Conservation (phyloP, 2,797 vertebrate species). For the Chelonia mydas region DNA sequence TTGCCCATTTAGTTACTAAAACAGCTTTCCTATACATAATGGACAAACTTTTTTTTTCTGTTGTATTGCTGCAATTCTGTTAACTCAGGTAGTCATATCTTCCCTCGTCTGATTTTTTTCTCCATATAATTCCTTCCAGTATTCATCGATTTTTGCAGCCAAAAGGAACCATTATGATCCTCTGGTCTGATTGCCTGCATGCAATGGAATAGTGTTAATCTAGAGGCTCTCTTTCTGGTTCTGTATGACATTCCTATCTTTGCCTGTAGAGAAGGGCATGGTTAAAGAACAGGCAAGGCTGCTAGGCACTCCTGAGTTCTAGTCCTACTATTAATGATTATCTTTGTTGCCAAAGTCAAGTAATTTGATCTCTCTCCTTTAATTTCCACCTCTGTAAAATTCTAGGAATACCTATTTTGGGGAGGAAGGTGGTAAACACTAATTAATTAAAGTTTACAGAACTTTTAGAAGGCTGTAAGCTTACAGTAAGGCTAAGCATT, state of each 20-base stretch:
- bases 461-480: not conserved
- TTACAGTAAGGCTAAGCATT: not conserved
- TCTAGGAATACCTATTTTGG: not conserved
- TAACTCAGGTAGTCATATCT: not conserved
- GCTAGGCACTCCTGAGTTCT: not conserved
- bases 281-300: not conserved
- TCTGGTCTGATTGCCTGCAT: not conserved
- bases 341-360: not conserved
- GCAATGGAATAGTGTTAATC: not conserved
- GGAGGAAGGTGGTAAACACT: not conserved
- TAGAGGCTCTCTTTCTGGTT: not conserved
- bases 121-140: not conserved
- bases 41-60: not conserved
- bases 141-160: not conserved
- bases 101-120: not conserved
- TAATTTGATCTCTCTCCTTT: not conserved
- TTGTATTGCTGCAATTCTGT: not conserved
- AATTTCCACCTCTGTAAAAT: too few relatives aligned
- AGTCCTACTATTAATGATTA: not conserved
- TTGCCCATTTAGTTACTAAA: not conserved
- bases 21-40: not conserved
- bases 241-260: not conserved
- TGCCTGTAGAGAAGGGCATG: fast-evolving
- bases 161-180: not conserved
- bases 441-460: not conserved